A percentile compares a stretch with the other conserved stretches of the same genome.
phyloP scores from a whole-genome alignment of 2,113 vertebrate genomes.

The Mola mola region DNA sequence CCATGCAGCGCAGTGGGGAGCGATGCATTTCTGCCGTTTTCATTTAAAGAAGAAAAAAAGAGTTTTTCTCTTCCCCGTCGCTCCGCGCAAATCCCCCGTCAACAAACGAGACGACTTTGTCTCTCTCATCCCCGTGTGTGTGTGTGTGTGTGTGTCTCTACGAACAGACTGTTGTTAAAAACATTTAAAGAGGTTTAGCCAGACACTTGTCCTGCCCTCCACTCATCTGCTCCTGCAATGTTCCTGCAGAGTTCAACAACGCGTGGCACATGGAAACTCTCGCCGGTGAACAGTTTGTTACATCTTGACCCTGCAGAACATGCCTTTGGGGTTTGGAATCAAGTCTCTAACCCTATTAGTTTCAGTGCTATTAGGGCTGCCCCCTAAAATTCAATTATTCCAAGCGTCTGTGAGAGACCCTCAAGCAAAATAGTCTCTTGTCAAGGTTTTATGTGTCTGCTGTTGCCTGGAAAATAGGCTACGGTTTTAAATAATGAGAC shows the following conservation, averaged over 20 bases:
- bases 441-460: constrained; percentile 25
- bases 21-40: constrained; percentile 71
- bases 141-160: constrained; percentile 21
- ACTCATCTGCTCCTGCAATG: no score
- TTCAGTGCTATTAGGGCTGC: constrained; percentile 38
- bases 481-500: constrained; percentile 2
- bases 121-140: constrained; percentile 22
- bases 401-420: constrained; percentile 45
- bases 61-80: constrained; percentile 39
- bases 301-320: constrained; percentile 5
- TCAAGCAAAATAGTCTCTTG: constrained; percentile 35
- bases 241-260: no score
- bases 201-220: no score
- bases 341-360: constrained; percentile 37
- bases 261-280: not conserved
- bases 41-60: constrained; percentile 71
- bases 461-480: constrained; percentile 21
- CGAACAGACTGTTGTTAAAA: no score
- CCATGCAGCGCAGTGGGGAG: constrained; percentile 70
- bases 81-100: constrained; percentile 42
- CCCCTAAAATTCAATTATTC: constrained; percentile 56
- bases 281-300: no score
- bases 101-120: constrained; percentile 55
- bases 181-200: no score
- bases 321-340: constrained; percentile 18